Base-by-base conservation (phyloP, 2,113 vertebrate genomes). In the Platysteira castanea region DNA sequence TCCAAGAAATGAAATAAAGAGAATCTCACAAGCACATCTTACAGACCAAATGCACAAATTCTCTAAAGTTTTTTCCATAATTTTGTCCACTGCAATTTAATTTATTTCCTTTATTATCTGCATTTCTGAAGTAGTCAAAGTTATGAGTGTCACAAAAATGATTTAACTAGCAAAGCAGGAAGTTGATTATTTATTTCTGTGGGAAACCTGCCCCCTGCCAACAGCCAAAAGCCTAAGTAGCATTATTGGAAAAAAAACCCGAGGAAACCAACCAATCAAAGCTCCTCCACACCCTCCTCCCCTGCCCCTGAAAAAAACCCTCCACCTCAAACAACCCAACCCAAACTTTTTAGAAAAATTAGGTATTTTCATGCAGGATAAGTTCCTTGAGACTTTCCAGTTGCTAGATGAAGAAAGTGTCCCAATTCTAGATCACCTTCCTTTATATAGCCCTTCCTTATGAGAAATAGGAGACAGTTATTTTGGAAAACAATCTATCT, bases 201-300 rank as follows among this genome's bases (percentile, higher is more conserved):
- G 2, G 7, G 7, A 39, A 39, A 9, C 39, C 39, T 9, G 9
- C 7, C 23, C 5, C 2, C 11, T 23, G 5, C 18, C 11, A 20
- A 79, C 16, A 46, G 18, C 16, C 33, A 37, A 61, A 77, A 56
- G 7, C 2, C 13, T 20, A 26, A n/a, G 14, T 24, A 70, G 37
- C 14, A 7, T 49, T 33, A 37, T 3, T 61, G 16, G 8, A 44
- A 28, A 57, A 47, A 63, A 15, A 13, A 7, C 33, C 2, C 15
- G 15, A 54, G 50, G 6, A 12, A 41, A 68, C 1, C 1, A 64
- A 74, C 14, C 8, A 33, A 33, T 3, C 13, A n/a, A 60, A 42
- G 8, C 8, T 35, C 4, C 20, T 70, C 49, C 11, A 13, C 1
- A 6, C 30, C 30, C 11, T 21, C 28, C 8, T 41, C 15, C 10